Conservation (phyloP, 53 echinoderm and acorn worm species). For the Stichopus horrens region DNA sequence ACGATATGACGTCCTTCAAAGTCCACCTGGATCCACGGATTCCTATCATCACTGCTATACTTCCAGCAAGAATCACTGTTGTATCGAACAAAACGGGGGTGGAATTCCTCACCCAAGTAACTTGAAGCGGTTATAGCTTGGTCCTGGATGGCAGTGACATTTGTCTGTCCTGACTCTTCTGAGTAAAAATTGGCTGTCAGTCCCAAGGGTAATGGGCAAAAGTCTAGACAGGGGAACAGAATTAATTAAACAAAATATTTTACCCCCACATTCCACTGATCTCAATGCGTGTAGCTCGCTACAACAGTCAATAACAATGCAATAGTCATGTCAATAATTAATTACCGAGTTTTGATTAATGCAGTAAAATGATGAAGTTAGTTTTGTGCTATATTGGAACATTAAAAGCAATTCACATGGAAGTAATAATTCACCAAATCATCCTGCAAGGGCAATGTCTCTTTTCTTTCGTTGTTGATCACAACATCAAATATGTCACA, state of each 20-base stretch:
- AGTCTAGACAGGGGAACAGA: neutral
- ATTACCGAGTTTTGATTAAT: too few relatives aligned
- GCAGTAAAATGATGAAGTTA: too few relatives aligned
- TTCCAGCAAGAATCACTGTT: slow-evolving; percentile 24
- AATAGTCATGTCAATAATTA: too few relatives aligned
- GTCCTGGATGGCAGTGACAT: neutral
- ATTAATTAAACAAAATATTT: neutral
- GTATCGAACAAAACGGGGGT: slow-evolving; percentile 14
- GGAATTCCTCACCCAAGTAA: neutral
- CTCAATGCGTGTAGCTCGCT: neutral
- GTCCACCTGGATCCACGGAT: slow-evolving; percentile 36
- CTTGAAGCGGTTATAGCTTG: slow-evolving; percentile 21
- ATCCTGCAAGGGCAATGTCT: too few relatives aligned
- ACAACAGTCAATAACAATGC: neutral
- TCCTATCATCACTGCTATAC: neutral
- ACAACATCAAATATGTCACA: too few relatives aligned
- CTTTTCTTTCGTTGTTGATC: too few relatives aligned
- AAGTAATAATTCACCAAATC: too few relatives aligned
- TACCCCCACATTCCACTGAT: neutral
- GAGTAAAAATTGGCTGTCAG: slow-evolving; percentile 6
- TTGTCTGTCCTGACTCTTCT: too few relatives aligned
- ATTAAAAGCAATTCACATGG: too few relatives aligned
- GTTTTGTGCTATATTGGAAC: too few relatives aligned
- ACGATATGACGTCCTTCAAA: slow-evolving; percentile 12
- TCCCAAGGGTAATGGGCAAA: slow-evolving; percentile 23